These are phyloP conservation scores for Beaufortia kweichowensis DNA, from an alignment of 2,113 vertebrate genomes.

Conservation along the genomic window DNA sequence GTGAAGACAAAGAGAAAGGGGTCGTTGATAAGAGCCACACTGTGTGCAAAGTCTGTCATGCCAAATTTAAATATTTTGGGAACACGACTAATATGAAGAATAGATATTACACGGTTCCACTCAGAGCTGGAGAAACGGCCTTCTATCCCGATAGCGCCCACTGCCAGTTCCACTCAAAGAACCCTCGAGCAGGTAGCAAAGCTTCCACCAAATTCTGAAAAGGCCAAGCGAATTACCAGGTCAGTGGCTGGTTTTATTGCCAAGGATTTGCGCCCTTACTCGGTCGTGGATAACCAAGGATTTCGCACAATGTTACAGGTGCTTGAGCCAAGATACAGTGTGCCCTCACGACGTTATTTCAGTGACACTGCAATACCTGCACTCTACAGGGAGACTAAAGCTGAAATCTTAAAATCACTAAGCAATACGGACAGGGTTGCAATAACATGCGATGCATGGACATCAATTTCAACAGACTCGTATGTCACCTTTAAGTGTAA, in stretches of 20 bases:
- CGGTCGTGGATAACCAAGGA: background rate
- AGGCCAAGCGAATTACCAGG: background rate
- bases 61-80: slow-evolving; percentile 1
- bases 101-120: background rate
- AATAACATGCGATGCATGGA: slow-evolving; percentile 5
- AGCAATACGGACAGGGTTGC: background rate
- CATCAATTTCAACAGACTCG: slow-evolving; percentile 9
- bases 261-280: background rate
- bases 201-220: background rate
- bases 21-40: background rate
- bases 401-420: background rate
- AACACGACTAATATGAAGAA: slow-evolving; percentile 8
- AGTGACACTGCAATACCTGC: background rate
- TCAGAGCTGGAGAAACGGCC: background rate
- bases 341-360: background rate
- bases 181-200: slow-evolving; percentile 6
- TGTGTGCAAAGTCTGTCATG: background rate
- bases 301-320: background rate
- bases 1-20: background rate
- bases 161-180: background rate
- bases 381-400: too few species aligned
- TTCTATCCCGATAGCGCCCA: background rate
- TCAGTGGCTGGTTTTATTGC: background rate
- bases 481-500: background rate
- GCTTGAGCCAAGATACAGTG: background rate